A percentile compares a stretch with the other conserved stretches of the same genome.
These are phyloP conservation scores for Chironomus riparius DNA, from an alignment of 2,888 invertebrate genomes.

Conservation along the genomic window DNA sequence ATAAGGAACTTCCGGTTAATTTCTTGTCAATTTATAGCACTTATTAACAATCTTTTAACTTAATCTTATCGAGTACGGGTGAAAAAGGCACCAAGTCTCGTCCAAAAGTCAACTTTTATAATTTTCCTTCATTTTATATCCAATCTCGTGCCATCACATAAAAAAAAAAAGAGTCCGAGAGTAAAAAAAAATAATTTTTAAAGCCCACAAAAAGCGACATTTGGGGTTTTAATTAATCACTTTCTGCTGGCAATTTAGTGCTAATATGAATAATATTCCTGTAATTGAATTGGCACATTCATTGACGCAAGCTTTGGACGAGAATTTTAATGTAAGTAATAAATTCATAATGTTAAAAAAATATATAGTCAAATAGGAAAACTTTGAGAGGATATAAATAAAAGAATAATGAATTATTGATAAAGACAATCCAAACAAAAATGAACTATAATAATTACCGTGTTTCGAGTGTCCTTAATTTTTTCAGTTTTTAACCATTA, in stretches of 20 bases:
- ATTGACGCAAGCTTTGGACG: slow-evolving; percentile 94
- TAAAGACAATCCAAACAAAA: neutral
- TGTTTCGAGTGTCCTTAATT: slow-evolving; percentile 17
- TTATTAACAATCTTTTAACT: neutral
- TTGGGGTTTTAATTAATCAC: neutral
- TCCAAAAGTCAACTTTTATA: neutral
- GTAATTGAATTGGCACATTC: slow-evolving; percentile 88
- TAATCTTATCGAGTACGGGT: slow-evolving; percentile 2
- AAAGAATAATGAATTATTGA: neutral
- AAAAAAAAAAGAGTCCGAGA: slow-evolving; percentile 12
- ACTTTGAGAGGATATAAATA: neutral
- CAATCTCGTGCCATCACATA: slow-evolving; percentile 23
- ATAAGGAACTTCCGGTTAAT: slow-evolving; percentile 21
- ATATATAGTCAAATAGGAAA: neutral
- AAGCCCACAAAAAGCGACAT: neutral
- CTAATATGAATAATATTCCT: slow-evolving; percentile 64
- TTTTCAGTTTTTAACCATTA: slow-evolving; percentile 14
- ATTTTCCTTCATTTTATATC: neutral
- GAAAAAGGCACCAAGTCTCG: neutral
- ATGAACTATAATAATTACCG: slow-evolving; percentile 1
- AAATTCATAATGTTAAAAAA: neutral
- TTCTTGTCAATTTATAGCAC: slow-evolving; percentile 17
- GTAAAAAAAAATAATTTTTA: neutral
- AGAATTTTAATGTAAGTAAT: slow-evolving; percentile 92
- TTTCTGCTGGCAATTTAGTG: slow-evolving; percentile 17